Evolutionary conservation across 2,888 invertebrate species (phyloP), one percentile per base, ranked within the genome.

Genomic region (Melipona bicolor): DNA sequence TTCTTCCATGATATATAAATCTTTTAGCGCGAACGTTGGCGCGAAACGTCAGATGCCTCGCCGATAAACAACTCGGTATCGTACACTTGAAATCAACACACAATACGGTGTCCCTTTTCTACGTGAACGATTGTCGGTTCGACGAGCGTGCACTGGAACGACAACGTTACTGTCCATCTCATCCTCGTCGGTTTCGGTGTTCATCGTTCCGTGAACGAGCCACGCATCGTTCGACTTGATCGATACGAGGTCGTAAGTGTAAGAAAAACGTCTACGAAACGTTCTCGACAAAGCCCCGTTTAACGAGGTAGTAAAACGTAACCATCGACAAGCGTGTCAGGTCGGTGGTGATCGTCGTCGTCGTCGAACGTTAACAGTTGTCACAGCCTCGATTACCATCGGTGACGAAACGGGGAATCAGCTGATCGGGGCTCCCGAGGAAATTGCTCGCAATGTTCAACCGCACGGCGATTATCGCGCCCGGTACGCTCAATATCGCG

Each of bases 151-250:
- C 64, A n/a, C 54, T 49, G 75, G n/a, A 59, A 27, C 32, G 32
- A 32, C 32, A 32, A 32, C 43, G 59, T 87, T 61, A 50, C 64
- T 56, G 76, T 84, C 68, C 69, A 73, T 69, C 3, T 81, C 80
- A 19, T 84, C 83, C 17, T 75, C 69, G 11, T 75, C 87, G 49
- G 74, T 77, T 3, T 77, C 68, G 2, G 61, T 15, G 19, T 56
- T 76, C 59, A 13, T 64, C 24, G 56, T 52, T 59, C 15, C 19
- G 17, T 24, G 0, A 24, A n/a, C 13, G 5, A 52, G 32, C 43
- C 56, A 15, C 15, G 54, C 24, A 71, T 71, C 43, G 43, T 62
- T 52, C 27, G 17, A 52, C 27, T 61, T 76, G 24, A 54, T 77
- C 49, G 43, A 24, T 24, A 5, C 56, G 15, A 49, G 4, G 52